Percentiles rank a stretch among this genome's conserved stretches.
phyloP scores from a whole-genome alignment of 2,888 invertebrate species.

The Tenthredo distinguenda region DNA sequence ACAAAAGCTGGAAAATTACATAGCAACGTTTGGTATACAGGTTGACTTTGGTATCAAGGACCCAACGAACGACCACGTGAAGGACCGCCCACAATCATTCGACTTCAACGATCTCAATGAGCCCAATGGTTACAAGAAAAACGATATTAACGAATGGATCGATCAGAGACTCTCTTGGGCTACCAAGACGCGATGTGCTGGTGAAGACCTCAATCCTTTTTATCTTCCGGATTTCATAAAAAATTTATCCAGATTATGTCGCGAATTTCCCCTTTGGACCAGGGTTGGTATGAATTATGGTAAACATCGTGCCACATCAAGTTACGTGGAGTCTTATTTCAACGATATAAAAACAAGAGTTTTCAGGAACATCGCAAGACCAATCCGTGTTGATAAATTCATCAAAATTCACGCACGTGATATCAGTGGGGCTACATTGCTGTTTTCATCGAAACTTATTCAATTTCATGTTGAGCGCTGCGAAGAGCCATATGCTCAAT shows the following conservation, averaged over 20 bases:
- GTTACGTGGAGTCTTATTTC: constrained; percentile 36
- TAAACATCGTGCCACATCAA: constrained; percentile 49
- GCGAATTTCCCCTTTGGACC: constrained; percentile 54
- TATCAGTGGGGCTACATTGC: constrained; percentile 17
- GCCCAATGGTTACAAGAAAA: background rate
- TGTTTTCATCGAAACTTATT: constrained; percentile 15
- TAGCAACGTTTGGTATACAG: constrained; percentile 29
- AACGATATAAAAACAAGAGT: constrained; percentile 9
- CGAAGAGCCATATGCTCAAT: background rate
- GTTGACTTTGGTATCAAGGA: background rate
- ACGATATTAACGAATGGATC: constrained; percentile 20
- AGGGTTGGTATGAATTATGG: constrained; percentile 27
- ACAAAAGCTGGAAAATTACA: constrained; percentile 44
- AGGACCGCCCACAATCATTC: constrained; percentile 16
- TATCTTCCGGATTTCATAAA: constrained; percentile 35
- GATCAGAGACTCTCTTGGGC: constrained; percentile 8
- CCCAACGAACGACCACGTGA: background rate
- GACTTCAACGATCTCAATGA: constrained; percentile 16
- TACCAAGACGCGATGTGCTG: background rate
- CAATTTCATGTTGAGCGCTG: constrained; percentile 17
- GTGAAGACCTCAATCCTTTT: constrained; percentile 31
- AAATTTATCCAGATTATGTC: constrained; percentile 29
- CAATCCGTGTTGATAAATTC: constrained; percentile 31
- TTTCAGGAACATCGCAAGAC: background rate
- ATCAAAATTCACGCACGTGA: constrained; percentile 28